Percentiles rank a stretch among this genome's conserved stretches.
Conservation (phyloP, 2,888 invertebrate genomes). For the Polia nebulosa region DNA sequence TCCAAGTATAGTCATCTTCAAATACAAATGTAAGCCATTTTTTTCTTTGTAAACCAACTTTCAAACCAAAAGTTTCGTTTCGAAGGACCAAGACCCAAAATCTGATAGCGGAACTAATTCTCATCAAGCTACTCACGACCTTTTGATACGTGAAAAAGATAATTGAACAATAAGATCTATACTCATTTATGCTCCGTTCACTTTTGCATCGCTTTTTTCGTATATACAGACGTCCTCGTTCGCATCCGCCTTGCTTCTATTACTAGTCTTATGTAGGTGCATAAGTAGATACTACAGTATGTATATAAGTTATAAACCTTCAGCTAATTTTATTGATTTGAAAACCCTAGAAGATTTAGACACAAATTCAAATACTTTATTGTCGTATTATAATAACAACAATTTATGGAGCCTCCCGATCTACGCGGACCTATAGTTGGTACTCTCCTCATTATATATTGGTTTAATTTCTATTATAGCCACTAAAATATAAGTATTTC, state of each 20-base stretch:
- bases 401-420: too few species aligned
- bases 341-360: not conserved
- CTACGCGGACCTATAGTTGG: too few species aligned
- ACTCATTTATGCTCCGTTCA: slow-evolving; percentile 73
- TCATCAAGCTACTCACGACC: slow-evolving; percentile 71
- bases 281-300: slow-evolving; percentile 18
- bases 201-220: slow-evolving; percentile 78
- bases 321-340: not conserved
- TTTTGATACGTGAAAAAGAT: slow-evolving; percentile 69
- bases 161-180: slow-evolving; percentile 74
- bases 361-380: too few species aligned
- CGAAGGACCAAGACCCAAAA: slow-evolving; percentile 47
- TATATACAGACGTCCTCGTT: slow-evolving; percentile 73
- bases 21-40: not conserved
- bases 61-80: not conserved
- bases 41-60: slow-evolving; percentile 11
- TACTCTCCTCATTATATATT: too few species aligned
- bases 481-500: too few species aligned
- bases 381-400: too few species aligned
- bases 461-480: too few species aligned
- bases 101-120: slow-evolving; percentile 67
- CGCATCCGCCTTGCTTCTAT: slow-evolving; percentile 73
- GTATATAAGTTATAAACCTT: slow-evolving; percentile 18
- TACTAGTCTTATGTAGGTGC: slow-evolving; percentile 54
- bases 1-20: not conserved